phyloP scores from a whole-genome alignment of 2,113 vertebrate species.

The Ceuthmochares aereus region DNA sequence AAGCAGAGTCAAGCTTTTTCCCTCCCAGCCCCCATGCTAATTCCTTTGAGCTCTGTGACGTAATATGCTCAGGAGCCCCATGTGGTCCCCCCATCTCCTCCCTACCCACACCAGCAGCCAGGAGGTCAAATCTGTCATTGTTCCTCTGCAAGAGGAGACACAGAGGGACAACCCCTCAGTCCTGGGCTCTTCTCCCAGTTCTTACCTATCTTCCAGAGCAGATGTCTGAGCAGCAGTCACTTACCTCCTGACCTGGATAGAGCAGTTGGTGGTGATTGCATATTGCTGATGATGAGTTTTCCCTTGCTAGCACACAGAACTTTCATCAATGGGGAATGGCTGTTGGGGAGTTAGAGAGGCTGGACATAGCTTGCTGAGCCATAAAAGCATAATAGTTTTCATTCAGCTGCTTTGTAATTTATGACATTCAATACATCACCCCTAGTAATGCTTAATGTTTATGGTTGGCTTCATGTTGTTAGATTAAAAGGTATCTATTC shows the following conservation, averaged over 20 bases:
- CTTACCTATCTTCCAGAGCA: neutral
- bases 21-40: neutral
- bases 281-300: neutral
- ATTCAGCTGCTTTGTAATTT: neutral
- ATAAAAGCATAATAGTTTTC: neutral
- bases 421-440: neutral
- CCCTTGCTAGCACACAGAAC: neutral
- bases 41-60: neutral
- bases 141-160: neutral
- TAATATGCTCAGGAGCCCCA: rapidly evolving
- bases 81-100: neutral
- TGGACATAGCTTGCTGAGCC: neutral
- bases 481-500: neutral
- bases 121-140: neutral
- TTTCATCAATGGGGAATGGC: neutral
- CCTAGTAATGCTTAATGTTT: neutral
- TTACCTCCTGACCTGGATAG: neutral
- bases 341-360: neutral
- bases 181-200: neutral
- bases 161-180: neutral
- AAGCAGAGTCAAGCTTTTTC: neutral
- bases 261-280: neutral
- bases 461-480: neutral
- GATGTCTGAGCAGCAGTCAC: neutral
- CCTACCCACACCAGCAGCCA: neutral